Conservation (phyloP, 2,888 invertebrate species). For the Coleophora flavipennella region DNA sequence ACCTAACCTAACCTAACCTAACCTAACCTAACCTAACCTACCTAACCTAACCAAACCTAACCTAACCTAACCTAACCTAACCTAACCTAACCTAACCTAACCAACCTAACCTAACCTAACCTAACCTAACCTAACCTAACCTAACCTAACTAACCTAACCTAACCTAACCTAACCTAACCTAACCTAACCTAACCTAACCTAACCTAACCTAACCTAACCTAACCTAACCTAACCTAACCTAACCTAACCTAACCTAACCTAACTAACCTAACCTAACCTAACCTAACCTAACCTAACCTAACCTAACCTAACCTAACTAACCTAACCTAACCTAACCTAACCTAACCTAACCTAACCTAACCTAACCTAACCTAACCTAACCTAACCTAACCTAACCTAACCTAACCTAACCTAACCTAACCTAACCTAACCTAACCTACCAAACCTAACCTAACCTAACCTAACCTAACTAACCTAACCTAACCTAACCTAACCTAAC, state of each 20-base stretch:
- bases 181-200: constrained; percentile 9
- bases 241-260: constrained; percentile 9
- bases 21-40: constrained; percentile 10
- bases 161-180: constrained; percentile 6
- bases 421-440: constrained; percentile 11
- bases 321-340: constrained; percentile 9
- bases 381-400: constrained; percentile 8
- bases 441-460: constrained; percentile 10
- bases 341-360: constrained; percentile 5
- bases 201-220: constrained; percentile 10
- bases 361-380: constrained; percentile 7
- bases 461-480: constrained; percentile 11
- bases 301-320: constrained; percentile 9
- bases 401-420: constrained; percentile 10
- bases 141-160: constrained; percentile 4
- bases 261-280: constrained; percentile 9
- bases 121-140: constrained; percentile 9
- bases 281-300: constrained; percentile 9
- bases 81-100: constrained; percentile 10
- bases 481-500: constrained; percentile 9
- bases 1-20: constrained; percentile 10
- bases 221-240: constrained; percentile 10
- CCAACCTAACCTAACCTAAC: constrained; percentile 10
- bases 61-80: constrained; percentile 10
- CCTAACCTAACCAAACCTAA: constrained; percentile 9